These are phyloP conservation scores for Ditula angustiorana DNA, from an alignment of 2,888 invertebrate genomes.

Conservation along the genomic window DNA sequence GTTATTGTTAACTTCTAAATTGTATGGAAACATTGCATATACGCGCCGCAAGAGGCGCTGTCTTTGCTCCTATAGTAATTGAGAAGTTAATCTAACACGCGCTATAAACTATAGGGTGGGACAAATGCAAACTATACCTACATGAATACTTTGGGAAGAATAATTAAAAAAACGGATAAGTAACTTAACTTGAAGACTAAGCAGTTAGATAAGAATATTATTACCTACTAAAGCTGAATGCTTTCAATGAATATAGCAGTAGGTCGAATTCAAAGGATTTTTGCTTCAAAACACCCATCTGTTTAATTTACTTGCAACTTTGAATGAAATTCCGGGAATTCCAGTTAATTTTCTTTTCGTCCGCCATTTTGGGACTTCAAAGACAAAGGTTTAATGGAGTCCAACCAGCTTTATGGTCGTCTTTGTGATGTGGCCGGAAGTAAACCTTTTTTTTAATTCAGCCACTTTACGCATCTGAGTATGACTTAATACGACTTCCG, in stretches of 20 bases:
- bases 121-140: no score
- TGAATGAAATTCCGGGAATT: not conserved
- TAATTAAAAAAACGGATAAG: no score
- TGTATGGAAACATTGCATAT: not conserved
- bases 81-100: no score
- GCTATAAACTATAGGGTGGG: no score
- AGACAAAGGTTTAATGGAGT: conserved; percentile 9
- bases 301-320: not conserved
- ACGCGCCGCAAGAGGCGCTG: no score
- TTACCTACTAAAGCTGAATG: no score
- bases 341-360: not conserved
- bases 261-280: not conserved
- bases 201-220: no score
- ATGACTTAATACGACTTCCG: not conserved
- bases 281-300: not conserved
- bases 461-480: not conserved
- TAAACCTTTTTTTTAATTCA: not conserved
- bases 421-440: not conserved
- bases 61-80: no score
- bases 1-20: no score
- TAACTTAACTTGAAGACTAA: no score
- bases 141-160: no score
- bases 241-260: no score
- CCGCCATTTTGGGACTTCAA: conserved; percentile 11
- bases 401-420: not conserved